phyloP scores from a whole-genome alignment of 2,113 vertebrate genomes.

The Lagopus leucura region DNA sequence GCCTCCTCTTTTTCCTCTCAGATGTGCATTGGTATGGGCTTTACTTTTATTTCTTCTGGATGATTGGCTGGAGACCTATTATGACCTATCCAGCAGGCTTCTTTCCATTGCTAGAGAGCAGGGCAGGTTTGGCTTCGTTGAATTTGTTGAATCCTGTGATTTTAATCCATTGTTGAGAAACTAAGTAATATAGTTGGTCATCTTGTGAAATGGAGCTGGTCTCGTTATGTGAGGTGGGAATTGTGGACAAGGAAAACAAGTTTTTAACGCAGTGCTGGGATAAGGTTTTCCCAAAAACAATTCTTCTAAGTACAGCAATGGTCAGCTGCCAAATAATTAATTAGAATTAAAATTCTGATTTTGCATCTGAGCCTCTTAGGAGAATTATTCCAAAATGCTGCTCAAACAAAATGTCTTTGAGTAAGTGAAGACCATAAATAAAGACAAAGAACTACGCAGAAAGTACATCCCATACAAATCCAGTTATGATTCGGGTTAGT shows the following conservation, averaged over 20 bases:
- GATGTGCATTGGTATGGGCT: background rate
- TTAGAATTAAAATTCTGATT: constrained; percentile 34
- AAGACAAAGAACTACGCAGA: background rate
- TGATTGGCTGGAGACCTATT: background rate
- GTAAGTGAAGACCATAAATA: background rate
- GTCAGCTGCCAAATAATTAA: constrained; percentile 8
- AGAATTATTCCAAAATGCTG: background rate
- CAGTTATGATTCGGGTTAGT: background rate
- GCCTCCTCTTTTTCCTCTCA: background rate
- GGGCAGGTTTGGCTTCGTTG: background rate
- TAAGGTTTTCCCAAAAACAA: constrained; percentile 1
- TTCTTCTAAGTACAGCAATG: background rate
- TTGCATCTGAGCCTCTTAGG: background rate
- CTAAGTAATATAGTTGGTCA: background rate
- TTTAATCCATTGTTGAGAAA: background rate
- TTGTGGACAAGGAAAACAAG: background rate
- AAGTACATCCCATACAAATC: background rate
- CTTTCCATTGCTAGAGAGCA: background rate
- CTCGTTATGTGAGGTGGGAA: background rate
- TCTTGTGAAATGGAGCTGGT: background rate
- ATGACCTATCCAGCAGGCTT: background rate
- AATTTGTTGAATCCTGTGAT: background rate
- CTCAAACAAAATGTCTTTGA: background rate
- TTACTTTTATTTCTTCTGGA: background rate
- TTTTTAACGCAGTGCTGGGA: background rate